Percentiles rank a stretch among this genome's conserved stretches.
Conservation (phyloP, 2,113 vertebrate genomes). For the Clupea harengus region DNA sequence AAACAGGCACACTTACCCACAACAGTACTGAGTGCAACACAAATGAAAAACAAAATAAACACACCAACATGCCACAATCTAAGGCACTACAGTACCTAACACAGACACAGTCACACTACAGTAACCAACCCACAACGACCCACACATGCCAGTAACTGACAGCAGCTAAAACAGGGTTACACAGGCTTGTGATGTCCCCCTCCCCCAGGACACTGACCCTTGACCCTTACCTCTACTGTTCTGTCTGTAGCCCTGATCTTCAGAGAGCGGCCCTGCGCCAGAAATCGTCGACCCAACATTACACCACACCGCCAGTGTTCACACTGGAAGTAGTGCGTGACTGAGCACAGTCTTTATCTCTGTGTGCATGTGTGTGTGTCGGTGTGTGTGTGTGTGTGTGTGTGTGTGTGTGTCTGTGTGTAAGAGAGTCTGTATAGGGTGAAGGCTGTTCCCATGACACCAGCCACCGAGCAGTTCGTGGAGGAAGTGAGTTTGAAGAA, state of each 20-base stretch:
- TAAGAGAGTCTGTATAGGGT: background rate
- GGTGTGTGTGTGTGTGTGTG: background rate
- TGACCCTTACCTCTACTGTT: conserved; percentile 42
- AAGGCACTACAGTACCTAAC: background rate
- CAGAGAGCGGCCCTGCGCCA: conserved; percentile 44
- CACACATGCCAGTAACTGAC: background rate
- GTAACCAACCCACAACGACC: background rate
- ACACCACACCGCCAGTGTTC: background rate
- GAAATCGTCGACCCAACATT: conserved; percentile 51
- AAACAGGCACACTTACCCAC: background rate
- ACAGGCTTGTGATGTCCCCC: background rate
- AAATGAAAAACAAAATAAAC: background rate
- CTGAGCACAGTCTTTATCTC: background rate
- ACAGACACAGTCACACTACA: background rate
- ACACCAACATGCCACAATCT: background rate
- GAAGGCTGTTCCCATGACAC: conserved; percentile 24
- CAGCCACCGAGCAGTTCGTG: background rate
- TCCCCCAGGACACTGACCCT: too few species aligned
- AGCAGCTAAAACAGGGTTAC: background rate
- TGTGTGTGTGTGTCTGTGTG: background rate
- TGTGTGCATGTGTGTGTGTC: background rate
- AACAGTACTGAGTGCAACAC: background rate
- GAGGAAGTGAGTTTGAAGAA: conserved; percentile 41
- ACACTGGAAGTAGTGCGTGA: background rate
- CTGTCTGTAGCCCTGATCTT: conserved; percentile 39